phyloP scores from a whole-genome alignment of 2,113 vertebrate species.

The Aegithalos caudatus region DNA sequence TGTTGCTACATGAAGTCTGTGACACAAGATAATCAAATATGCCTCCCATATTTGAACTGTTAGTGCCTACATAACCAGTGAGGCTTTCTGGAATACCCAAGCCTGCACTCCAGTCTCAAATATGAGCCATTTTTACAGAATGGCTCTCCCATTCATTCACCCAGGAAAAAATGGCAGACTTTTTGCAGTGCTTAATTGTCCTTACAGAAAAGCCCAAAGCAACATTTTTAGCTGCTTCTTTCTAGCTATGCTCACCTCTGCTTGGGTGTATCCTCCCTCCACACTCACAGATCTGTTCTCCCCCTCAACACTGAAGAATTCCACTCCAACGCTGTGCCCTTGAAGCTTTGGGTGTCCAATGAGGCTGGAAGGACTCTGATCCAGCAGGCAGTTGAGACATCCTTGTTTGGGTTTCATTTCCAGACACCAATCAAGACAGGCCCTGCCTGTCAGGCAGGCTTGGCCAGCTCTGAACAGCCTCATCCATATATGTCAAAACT shows the following conservation, averaged over 20 bases:
- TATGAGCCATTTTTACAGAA: neutral
- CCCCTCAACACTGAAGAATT: neutral
- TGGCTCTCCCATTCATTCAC: neutral
- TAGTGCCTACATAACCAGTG: neutral
- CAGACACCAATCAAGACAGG: neutral
- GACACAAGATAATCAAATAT: neutral
- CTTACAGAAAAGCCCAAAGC: neutral
- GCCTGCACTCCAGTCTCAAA: neutral
- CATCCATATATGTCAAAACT: neutral
- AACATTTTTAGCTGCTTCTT: neutral
- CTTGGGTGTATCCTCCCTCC: neutral
- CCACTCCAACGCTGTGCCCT: neutral
- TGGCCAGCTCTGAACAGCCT: neutral
- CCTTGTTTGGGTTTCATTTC: neutral
- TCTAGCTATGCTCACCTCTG: neutral
- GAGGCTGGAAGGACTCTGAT: neutral
- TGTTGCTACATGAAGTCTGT: neutral
- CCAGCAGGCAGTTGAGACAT: neutral
- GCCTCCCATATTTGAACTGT: neutral
- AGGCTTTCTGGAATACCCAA: neutral
- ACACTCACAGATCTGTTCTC: neutral
- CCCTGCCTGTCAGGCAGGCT: neutral
- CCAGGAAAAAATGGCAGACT: neutral
- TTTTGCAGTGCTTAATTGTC: neutral
- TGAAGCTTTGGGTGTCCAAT: neutral